Base-by-base conservation (phyloP, 2,888 invertebrate genomes). In the Troides helena region DNA sequence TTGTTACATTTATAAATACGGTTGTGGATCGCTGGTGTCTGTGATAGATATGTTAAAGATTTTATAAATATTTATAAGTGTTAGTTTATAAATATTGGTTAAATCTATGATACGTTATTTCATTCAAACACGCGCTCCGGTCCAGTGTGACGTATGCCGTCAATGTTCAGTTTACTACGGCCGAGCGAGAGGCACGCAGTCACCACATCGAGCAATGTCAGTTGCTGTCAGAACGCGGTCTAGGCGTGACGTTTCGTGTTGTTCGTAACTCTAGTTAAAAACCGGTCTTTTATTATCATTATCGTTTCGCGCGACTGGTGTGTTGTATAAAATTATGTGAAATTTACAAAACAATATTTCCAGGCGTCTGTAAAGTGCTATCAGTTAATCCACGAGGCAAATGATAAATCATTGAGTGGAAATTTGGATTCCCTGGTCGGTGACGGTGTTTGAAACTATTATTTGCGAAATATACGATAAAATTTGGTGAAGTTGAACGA, bases 331-430 rank as follows among this genome's bases (percentile, higher is more conserved):
- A 68, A 70, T 56, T 68, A 65, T 68, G 68, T 68, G 62, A 65
- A 71, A 65, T 71, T 53, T 58, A 62, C 64, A 50, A 53, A 53
- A 18, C 10, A 39, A 39, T 10, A 46, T 17, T 53, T 53, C 18
- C 14, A 66, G 62, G 53, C 58, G 61, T 39, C 12, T 25, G 50
- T 39, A 64, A 17, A 64, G 65, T 71, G 65, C 18, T 59, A 21
- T 71, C 36, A 43, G 23, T 59, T 57, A 65, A 65, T 65, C 30
- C 8, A 65, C 30, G 57, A 25, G 23, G n/a, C 30, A 36, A 60
- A 61, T 87, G 86, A 86, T 88, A 87, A 86, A 83, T 81, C 77
- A 80, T 80, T 87, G 83, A 85, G 89, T 89, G 90, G 88, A 88
- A 86, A 84, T 85, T 62, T 84, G 84, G 85, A 81, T 85, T 86